A percentile compares a stretch with the other conserved stretches of the same genome.
Evolutionary conservation across 2,888 invertebrate species (phyloP).

Genomic region (Tortricodes alternella): DNA sequence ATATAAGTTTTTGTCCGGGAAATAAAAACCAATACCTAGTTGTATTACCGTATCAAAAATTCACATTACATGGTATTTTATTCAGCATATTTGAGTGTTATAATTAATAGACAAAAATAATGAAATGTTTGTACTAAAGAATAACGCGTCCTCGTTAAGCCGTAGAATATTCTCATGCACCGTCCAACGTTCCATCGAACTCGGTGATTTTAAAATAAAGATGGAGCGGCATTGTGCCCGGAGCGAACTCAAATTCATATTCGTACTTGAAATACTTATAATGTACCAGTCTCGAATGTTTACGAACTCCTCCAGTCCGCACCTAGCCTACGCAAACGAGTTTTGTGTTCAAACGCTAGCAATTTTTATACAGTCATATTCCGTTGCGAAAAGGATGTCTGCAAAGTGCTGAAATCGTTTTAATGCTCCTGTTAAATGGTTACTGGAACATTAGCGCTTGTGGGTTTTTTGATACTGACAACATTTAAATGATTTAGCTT

Average conservation of each 20-base stretch:
- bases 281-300: slow-evolving; percentile 61
- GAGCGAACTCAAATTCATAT: slow-evolving; percentile 31
- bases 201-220: slow-evolving; percentile 26
- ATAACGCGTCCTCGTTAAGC: slow-evolving; percentile 11
- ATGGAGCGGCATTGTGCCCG: slow-evolving; percentile 26
- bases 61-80: too few relatives aligned
- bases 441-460: slow-evolving; percentile 1
- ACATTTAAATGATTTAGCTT: background rate
- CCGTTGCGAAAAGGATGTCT: slow-evolving; percentile 14
- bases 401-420: slow-evolving; percentile 24
- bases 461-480: slow-evolving; percentile 3
- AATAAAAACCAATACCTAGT: slow-evolving; percentile 8
- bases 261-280: slow-evolving; percentile 38
- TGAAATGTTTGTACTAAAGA: too few relatives aligned
- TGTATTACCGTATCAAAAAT: too few relatives aligned
- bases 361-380: slow-evolving; percentile 39
- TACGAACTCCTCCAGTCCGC: slow-evolving; percentile 57
- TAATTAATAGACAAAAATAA: too few relatives aligned
- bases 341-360: slow-evolving; percentile 45
- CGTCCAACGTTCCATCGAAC: slow-evolving; percentile 12
- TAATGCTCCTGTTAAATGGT: slow-evolving; percentile 25
- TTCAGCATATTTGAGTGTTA: too few relatives aligned
- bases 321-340: slow-evolving; percentile 40
- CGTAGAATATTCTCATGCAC: slow-evolving; percentile 18
- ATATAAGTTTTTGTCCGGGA: slow-evolving; percentile 17